Percentiles rank a stretch among this genome's conserved stretches.
These are phyloP conservation scores for Platycheirus rosarum DNA, from an alignment of 2,888 invertebrate genomes.

Conservation along the genomic window DNA sequence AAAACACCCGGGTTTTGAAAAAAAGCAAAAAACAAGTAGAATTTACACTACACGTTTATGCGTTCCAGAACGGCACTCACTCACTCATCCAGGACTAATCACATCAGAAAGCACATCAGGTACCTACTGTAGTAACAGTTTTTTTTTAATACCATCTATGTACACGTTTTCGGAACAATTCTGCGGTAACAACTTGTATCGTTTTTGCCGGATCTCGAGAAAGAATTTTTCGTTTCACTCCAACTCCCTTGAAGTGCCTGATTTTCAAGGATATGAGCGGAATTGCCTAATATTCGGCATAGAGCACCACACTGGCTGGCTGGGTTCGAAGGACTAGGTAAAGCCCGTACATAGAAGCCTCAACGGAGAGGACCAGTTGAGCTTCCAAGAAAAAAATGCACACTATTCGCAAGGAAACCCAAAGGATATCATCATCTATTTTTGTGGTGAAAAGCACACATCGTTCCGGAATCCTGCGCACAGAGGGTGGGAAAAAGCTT, in stretches of 20 bases:
- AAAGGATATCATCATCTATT: conserved; percentile 17
- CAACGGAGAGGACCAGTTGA: conserved; percentile 45
- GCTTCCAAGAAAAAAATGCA: conserved; percentile 39
- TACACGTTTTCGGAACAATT: conserved; percentile 34
- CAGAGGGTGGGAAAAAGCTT: conserved; percentile 16
- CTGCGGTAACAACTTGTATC: conserved; percentile 11
- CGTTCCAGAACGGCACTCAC: conserved; percentile 34
- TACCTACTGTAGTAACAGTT: conserved; percentile 1
- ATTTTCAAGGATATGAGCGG: conserved; percentile 29
- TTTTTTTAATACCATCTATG: conserved; percentile 5
- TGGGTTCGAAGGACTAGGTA: conserved; percentile 81
- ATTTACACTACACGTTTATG: conserved; percentile 31
- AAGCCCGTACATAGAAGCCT: conserved; percentile 51
- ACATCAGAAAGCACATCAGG: conserved; percentile 29
- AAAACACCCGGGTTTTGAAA: conserved; percentile 11
- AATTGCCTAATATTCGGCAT: conserved; percentile 67
- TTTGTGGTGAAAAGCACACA: conserved; percentile 70
- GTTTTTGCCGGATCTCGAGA: conserved; percentile 1
- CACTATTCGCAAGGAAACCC: conserved; percentile 33
- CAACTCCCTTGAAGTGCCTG: conserved; percentile 22
- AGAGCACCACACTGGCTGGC: conserved; percentile 81
- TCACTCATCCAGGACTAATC: conserved; percentile 54
- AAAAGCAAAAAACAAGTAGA: conserved; percentile 17
- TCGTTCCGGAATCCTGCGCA: conserved; percentile 54
- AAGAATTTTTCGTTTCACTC: conserved; percentile 69